Conservation (phyloP, 2,113 vertebrate genomes). For the Pelusios castaneus region DNA sequence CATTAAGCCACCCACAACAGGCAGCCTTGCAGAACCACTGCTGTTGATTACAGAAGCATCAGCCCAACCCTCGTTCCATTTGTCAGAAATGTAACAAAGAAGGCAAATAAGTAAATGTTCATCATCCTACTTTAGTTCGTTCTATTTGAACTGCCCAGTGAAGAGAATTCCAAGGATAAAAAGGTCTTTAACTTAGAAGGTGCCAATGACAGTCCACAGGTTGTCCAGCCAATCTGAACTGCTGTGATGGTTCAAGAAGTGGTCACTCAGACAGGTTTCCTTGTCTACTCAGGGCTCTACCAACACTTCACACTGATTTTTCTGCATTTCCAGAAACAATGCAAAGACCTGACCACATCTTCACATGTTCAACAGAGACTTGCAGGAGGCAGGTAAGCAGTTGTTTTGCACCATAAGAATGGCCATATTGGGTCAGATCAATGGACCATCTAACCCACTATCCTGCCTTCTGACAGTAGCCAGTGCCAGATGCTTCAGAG, state of each 20-base stretch:
- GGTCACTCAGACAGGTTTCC: not conserved
- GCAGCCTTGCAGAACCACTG: not conserved
- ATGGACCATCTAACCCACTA: not conserved
- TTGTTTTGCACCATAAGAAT: not conserved
- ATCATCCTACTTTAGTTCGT: not conserved
- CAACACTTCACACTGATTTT: not conserved
- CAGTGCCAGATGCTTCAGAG: not conserved
- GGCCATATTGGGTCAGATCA: not conserved
- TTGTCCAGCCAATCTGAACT: not conserved
- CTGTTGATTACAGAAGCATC: not conserved
- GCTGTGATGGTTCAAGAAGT: rapidly evolving
- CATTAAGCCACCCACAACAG: not conserved
- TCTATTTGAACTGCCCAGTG: not conserved
- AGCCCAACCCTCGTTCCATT: not conserved
- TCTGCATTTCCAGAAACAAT: not conserved
- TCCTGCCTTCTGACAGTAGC: not conserved
- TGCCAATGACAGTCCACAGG: not conserved
- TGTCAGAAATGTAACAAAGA: not conserved
- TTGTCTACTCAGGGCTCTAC: not conserved
- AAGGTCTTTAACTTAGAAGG: not conserved
- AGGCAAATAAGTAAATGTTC: not conserved
- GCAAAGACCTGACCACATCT: not conserved
- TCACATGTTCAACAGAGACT: not conserved
- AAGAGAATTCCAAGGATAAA: not conserved
- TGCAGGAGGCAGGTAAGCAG: not conserved